Evolutionary conservation across 2,888 invertebrate species (phyloP).

Genomic region (Hedya salicella): DNA sequence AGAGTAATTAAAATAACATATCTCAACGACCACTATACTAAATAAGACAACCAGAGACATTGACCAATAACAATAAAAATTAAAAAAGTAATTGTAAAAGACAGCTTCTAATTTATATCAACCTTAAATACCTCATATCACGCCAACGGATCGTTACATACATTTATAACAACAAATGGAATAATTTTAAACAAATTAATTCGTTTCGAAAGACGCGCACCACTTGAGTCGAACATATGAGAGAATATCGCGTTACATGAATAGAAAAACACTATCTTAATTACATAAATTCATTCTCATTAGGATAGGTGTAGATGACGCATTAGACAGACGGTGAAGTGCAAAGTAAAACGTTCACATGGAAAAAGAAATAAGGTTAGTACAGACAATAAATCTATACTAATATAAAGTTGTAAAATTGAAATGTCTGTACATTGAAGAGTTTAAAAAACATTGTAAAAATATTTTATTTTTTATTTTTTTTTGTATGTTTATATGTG

Average conservation of each 20-base stretch:
- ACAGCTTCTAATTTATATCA: conserved; percentile 30
- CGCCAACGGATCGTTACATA: conserved; percentile 22
- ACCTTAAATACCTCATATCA: conserved; percentile 34
- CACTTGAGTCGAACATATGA: conserved; percentile 20
- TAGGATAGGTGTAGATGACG: conserved; percentile 20
- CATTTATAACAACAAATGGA: conserved; percentile 35
- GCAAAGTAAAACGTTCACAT: too few species aligned
- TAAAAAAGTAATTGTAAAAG: conserved; percentile 17
- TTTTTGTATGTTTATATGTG: too few species aligned
- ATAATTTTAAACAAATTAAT: conserved; percentile 43
- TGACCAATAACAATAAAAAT: conserved; percentile 26
- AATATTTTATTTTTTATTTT: too few species aligned
- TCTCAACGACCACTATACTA: background rate
- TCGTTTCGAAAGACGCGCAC: conserved; percentile 20
- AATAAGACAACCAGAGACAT: conserved; percentile 1
- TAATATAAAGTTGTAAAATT: too few species aligned
- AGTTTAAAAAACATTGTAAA: too few species aligned
- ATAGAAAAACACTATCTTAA: conserved; percentile 42
- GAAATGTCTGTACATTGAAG: too few species aligned
- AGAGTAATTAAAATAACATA: conserved; percentile 3
- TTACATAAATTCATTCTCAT: conserved; percentile 44
- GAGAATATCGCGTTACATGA: conserved; percentile 39
- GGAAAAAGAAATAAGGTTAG: too few species aligned
- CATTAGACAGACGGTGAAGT: conserved; percentile 10
- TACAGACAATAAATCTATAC: too few species aligned